A percentile compares a stretch with the other conserved stretches of the same genome.
Conservation (phyloP, 92 coral and sea anemone genomes). For the Montipora capitata region DNA sequence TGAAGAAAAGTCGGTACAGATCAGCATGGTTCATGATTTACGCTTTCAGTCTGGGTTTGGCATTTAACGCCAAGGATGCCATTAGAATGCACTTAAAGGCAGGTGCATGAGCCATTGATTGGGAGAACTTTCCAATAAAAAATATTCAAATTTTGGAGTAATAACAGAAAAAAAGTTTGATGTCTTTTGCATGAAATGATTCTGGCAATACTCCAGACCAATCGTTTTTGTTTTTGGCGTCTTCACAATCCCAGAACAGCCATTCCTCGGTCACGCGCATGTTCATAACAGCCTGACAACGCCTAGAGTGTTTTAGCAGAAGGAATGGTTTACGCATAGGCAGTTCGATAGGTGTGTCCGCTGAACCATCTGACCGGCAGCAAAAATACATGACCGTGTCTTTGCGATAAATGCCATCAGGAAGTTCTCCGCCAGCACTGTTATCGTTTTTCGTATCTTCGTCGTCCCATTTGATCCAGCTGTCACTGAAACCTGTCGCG, state of each 20-base stretch:
- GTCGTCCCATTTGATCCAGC: slow-evolving; percentile 65
- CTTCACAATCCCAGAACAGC: slow-evolving; percentile 58
- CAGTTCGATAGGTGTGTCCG: slow-evolving; percentile 43
- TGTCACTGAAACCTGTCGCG: slow-evolving; percentile 28
- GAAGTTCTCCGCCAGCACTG: slow-evolving; percentile 39
- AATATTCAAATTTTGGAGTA: not conserved
- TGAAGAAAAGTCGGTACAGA: no score
- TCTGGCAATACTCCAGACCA: slow-evolving; percentile 18
- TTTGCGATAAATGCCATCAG: slow-evolving; percentile 48
- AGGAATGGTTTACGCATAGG: slow-evolving; percentile 46
- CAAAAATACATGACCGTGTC: slow-evolving; percentile 56
- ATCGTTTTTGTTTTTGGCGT: slow-evolving; percentile 29
- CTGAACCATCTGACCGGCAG: slow-evolving; percentile 65
- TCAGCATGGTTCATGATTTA: no score
- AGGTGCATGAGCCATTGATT: not conserved
- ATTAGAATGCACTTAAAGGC: no score
- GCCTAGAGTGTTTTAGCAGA: slow-evolving; percentile 29
- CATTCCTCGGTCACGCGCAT: slow-evolving; percentile 47
- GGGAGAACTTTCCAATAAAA: not conserved
- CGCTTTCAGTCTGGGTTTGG: no score
- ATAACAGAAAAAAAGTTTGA: slow-evolving; percentile 39
- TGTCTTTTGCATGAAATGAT: slow-evolving; percentile 27
- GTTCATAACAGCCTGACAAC: slow-evolving; percentile 34
- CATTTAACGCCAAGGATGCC: no score
- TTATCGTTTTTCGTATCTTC: slow-evolving; percentile 58